phyloP scores from a whole-genome alignment of 2,888 invertebrate genomes.

The Ophioninae sp. region DNA sequence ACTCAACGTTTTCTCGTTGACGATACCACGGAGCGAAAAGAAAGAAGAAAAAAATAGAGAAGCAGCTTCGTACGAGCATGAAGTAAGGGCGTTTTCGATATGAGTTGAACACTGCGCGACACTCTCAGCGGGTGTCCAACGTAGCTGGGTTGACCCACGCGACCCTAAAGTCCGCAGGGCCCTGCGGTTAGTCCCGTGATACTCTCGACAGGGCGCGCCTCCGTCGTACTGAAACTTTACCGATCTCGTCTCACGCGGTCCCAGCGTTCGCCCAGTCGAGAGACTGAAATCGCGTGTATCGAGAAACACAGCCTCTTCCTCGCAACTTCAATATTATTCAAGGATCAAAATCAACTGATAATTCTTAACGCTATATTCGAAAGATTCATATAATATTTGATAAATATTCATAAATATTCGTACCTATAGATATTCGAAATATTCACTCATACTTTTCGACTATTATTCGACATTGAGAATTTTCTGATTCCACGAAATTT shows the following conservation, averaged over 20 bases:
- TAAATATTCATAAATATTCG: no score
- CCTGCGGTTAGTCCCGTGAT: constrained; percentile 62
- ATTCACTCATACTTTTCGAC: no score
- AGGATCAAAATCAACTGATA: background rate
- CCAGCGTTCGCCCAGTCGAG: no score
- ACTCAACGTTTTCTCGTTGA: background rate
- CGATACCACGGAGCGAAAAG: background rate
- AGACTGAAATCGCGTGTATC: background rate
- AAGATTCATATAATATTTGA: background rate
- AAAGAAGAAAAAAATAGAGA: constrained; percentile 10
- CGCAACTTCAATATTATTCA: background rate
- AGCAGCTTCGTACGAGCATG: constrained; percentile 42
- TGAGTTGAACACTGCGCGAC: constrained; percentile 74
- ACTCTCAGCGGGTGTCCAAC: constrained; percentile 77
- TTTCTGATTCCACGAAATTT: no score
- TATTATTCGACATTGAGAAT: no score
- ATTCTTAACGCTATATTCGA: background rate
- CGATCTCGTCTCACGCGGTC: constrained; percentile 50
- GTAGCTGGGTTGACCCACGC: constrained; percentile 73
- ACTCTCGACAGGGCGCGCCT: constrained; percentile 41
- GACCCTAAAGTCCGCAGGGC: constrained; percentile 64
- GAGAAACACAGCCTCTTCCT: constrained; percentile 66
- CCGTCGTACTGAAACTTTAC: constrained; percentile 67
- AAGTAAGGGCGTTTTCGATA: constrained; percentile 60
- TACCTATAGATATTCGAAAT: no score